Percentiles rank a stretch among this genome's conserved stretches.
phyloP scores from a whole-genome alignment of 1,140 invertebrate genomes.

The Cepaea nemoralis region DNA sequence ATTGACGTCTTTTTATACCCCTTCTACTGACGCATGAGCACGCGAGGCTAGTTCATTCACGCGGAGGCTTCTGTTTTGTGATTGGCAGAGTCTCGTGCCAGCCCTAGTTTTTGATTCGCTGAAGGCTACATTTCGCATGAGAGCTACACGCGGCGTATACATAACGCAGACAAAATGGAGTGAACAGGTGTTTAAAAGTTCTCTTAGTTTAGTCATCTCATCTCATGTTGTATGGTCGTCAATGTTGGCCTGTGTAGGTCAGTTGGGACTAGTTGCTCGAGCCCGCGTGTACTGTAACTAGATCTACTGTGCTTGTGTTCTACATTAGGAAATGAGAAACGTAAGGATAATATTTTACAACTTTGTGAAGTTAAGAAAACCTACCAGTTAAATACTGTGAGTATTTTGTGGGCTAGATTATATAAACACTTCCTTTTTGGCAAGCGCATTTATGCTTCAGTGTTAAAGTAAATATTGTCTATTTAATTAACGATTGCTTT shows the following conservation, averaged over 20 bases:
- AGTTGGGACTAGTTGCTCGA: conserved; percentile 16
- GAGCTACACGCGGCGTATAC: not conserved
- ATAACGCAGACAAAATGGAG: conserved; percentile 12
- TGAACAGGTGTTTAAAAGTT: conserved; percentile 36
- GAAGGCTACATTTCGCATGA: not conserved
- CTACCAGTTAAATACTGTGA: too few species aligned
- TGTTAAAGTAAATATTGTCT: not conserved
- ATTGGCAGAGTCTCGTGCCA: not conserved
- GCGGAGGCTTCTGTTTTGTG: not conserved
- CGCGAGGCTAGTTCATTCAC: not conserved
- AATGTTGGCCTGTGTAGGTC: not conserved
- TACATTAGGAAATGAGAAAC: too few species aligned
- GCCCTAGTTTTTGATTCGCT: conserved; percentile 18
- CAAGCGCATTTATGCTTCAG: too few species aligned
- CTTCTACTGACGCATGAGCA: not conserved
- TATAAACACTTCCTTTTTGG: too few species aligned
- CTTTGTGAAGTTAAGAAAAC: too few species aligned
- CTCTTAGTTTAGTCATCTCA: conserved; percentile 23
- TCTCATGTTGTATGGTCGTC: not conserved
- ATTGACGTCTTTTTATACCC: not conserved
- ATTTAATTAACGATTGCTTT: not conserved
- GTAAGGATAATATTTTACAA: too few species aligned
- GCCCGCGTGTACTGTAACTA: too few species aligned
- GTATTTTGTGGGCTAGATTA: too few species aligned
- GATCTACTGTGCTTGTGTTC: too few species aligned